Evolutionary conservation across 2,797 vertebrate species (phyloP).

Genomic region (Anas acuta): DNA sequence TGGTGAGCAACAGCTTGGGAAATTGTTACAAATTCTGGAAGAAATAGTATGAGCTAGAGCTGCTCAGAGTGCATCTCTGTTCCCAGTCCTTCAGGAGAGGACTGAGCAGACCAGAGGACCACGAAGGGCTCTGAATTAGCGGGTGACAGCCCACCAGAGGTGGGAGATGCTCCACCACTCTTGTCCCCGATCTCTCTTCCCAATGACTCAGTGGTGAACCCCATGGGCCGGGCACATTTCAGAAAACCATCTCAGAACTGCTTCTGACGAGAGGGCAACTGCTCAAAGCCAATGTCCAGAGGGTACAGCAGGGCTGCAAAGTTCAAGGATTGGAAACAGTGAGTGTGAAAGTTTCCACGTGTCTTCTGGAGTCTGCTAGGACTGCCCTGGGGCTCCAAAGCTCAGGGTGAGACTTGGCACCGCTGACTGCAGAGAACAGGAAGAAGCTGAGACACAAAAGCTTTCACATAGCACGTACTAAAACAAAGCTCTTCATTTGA

Average conservation of each 20-base stretch:
- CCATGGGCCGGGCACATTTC: not conserved
- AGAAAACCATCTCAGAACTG: not conserved
- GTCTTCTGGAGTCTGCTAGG: not conserved
- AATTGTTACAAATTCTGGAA: not conserved
- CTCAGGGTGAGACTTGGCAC: not conserved
- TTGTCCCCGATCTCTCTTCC: not conserved
- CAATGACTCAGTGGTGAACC: not conserved
- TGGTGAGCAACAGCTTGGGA: not conserved
- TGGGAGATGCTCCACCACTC: not conserved
- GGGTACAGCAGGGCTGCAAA: not conserved
- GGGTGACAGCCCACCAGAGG: not conserved
- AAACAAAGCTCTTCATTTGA: not conserved
- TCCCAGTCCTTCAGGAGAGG: not conserved
- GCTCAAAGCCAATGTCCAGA: not conserved
- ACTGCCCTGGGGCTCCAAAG: not conserved
- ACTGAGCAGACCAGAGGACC: not conserved
- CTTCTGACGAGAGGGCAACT: rapidly evolving
- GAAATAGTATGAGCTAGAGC: not conserved
- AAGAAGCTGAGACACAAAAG: not conserved
- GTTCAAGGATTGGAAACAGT: not conserved
- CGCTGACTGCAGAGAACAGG: not conserved
- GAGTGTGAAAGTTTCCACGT: not conserved
- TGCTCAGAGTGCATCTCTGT: not conserved
- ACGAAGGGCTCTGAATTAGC: not conserved
- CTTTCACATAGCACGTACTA: rapidly evolving